Evolutionary conservation across 2,888 invertebrate genomes (phyloP), one percentile per base, ranked within the genome.

Genomic region (Bembecia ichneumoniformis): DNA sequence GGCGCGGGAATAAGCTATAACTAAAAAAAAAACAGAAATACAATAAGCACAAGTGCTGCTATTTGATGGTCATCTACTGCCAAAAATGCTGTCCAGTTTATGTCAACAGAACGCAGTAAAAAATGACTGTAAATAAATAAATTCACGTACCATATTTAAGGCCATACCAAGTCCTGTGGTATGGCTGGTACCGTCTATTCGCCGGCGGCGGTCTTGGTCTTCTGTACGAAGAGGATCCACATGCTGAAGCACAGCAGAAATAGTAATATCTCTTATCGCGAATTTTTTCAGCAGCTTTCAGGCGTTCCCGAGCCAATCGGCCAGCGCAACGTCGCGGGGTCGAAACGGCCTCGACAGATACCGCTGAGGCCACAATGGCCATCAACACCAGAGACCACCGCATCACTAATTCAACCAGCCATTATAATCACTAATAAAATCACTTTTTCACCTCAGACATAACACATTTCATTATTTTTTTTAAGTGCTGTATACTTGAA

Each of bases 201-300:
- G 71, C 57, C 14, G 75, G 57, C 2, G 49, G 52, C 3, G 68
- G 64, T 7, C 71, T 66, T 0, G 71, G 70, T 46, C 68, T 66
- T 40, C 76, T 60, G 46, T 68, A 54, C 45, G 52, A 68, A 1
- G 60, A 56, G 0, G 66, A 58, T n/a, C 68, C 63, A 54, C 86
- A 86, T 0, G 74, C 52, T 0, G 80, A 66, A 0, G 77, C 58
- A 52, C 87, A 87, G 67, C 84, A 84, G 34, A 82, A 57, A 17
- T 76, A 63, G 57, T 73, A 84, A 64, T 74, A 84, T 56, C 86
- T 65, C 62, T 84, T 86, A 50, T 86, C 84, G 7, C 86, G 61
- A 54, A 86, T 73, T 64, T 87, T 87, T 57, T 86, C 86, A 1
- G 84, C 86, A 0, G 87, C 86, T 52, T 87, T 87, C 16, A 86